Evolutionary conservation across 2,888 invertebrate genomes (phyloP).

Genomic region (Thecophora atra): DNA sequence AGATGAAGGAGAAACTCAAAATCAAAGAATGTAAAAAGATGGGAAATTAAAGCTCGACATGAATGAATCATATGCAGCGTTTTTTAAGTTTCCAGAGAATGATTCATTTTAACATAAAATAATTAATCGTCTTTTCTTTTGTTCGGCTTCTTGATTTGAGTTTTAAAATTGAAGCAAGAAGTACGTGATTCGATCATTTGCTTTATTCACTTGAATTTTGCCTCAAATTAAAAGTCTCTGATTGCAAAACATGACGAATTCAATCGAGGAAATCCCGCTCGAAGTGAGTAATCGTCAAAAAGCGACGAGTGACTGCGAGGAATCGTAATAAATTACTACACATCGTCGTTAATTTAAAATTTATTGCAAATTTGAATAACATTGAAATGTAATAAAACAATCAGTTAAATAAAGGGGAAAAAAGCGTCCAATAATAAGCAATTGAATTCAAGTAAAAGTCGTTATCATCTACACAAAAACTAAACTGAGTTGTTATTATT

Average conservation of each 20-base stretch:
- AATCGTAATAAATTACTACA: neutral
- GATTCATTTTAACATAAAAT: neutral
- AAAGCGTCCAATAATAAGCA: too few relatives aligned
- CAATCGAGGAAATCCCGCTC: neutral
- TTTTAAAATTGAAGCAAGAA: neutral
- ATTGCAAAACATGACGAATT: slow-evolving; percentile 15
- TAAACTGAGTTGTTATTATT: too few relatives aligned
- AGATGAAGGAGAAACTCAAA: neutral
- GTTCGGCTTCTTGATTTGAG: neutral
- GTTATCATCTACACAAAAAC: too few relatives aligned
- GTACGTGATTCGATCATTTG: neutral
- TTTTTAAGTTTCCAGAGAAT: neutral
- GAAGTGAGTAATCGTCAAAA: neutral
- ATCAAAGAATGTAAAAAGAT: neutral
- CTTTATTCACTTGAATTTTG: neutral
- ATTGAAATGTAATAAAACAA: too few relatives aligned
- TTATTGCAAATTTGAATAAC: too few relatives aligned
- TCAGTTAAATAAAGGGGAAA: too few relatives aligned
- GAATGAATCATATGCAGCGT: neutral
- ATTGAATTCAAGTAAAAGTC: too few relatives aligned
- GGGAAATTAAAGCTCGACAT: neutral
- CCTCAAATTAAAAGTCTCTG: neutral
- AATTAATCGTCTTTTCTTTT: neutral
- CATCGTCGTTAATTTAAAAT: too few relatives aligned
- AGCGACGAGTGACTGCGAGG: neutral